These are phyloP conservation scores for Tillus elongatus DNA, from an alignment of 2,888 invertebrate genomes.

Conservation along the genomic window DNA sequence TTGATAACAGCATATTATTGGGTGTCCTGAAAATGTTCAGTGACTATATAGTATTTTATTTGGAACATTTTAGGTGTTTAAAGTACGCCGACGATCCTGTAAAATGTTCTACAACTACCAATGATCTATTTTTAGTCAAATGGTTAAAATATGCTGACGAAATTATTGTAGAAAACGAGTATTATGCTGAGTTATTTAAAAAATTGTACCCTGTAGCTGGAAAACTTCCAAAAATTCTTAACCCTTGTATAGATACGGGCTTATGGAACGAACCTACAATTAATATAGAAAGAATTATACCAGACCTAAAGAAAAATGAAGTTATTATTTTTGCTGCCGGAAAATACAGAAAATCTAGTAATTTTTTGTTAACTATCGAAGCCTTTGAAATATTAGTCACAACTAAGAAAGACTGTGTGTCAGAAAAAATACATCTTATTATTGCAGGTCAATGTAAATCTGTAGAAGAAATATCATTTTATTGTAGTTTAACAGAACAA, in stretches of 20 bases:
- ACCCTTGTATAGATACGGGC: slow-evolving; percentile 33
- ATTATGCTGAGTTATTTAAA: slow-evolving; percentile 31
- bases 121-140: slow-evolving; percentile 29
- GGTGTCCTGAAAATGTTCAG: slow-evolving; percentile 30
- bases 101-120: too few species aligned
- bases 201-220: slow-evolving; percentile 30
- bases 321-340: slow-evolving; percentile 34
- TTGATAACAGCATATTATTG: slow-evolving; percentile 31
- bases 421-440: slow-evolving; percentile 31
- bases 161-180: slow-evolving; percentile 32
- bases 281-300: slow-evolving; percentile 32
- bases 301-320: slow-evolving; percentile 31
- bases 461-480: slow-evolving; percentile 28
- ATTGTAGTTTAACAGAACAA: slow-evolving; percentile 29
- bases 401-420: slow-evolving; percentile 25
- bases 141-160: slow-evolving; percentile 33
- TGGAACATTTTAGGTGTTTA: slow-evolving; percentile 27
- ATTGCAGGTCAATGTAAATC: slow-evolving; percentile 33
- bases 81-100: slow-evolving; percentile 23
- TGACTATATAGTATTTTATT: slow-evolving; percentile 29
- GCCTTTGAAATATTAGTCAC: slow-evolving; percentile 33
- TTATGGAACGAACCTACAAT: slow-evolving; percentile 31
- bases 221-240: slow-evolving; percentile 26
- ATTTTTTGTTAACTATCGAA: slow-evolving; percentile 33
- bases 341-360: slow-evolving; percentile 30